A percentile compares a stretch with the other conserved stretches of the same genome.
Evolutionary conservation across 2,113 vertebrate species (phyloP).

Genomic region (Nicator chloris): DNA sequence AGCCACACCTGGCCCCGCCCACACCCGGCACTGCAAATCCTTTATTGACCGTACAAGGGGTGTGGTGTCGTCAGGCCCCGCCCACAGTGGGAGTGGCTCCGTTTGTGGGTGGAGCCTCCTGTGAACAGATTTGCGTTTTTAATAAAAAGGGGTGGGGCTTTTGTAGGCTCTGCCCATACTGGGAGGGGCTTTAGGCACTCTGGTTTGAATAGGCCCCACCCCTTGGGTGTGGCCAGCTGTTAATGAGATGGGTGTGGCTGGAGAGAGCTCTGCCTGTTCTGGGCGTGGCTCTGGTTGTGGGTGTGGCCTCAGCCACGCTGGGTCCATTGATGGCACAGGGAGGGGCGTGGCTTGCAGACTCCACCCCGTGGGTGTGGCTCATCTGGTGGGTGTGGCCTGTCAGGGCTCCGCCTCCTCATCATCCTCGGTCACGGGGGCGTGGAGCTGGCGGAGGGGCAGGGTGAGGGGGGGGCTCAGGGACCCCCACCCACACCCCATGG

Average conservation of each 20-base stretch:
- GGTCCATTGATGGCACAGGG: accelerated
- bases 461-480: neutral
- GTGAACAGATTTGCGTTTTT: accelerated
- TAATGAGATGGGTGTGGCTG: neutral
- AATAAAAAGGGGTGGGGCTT: neutral
- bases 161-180: accelerated
- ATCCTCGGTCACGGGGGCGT: neutral
- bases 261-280: accelerated
- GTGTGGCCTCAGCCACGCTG: too few relatives aligned
- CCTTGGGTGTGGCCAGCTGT: accelerated
- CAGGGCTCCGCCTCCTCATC: neutral
- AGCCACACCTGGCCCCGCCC: neutral
- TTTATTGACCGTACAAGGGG: too few relatives aligned
- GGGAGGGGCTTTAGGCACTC: neutral
- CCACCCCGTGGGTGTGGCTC: neutral
- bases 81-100: neutral
- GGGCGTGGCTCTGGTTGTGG: neutral
- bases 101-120: neutral
- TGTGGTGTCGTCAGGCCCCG: too few relatives aligned
- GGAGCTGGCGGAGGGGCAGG: neutral
- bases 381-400: neutral
- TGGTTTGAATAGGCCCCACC: accelerated
- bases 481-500: neutral
- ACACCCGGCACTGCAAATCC: too few relatives aligned
- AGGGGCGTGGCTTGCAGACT: neutral